Evolutionary conservation across 2,888 invertebrate species (phyloP).

Genomic region (Caenorhabditis sp.): DNA sequence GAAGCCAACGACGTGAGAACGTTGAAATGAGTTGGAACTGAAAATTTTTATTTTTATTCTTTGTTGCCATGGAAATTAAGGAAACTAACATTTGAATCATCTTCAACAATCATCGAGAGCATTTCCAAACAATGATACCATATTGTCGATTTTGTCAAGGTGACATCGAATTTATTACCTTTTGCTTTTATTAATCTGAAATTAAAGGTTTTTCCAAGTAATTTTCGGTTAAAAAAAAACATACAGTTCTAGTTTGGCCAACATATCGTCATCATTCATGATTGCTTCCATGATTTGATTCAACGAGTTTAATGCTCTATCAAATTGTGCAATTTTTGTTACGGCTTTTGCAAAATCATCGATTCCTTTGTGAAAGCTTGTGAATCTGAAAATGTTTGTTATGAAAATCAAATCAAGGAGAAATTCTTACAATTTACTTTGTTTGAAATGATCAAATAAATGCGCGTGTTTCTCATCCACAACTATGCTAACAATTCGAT

Average conservation of each 20-base stretch:
- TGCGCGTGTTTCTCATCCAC: not conserved
- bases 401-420: not conserved
- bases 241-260: constrained; percentile 2
- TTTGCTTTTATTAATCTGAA: constrained; percentile 1
- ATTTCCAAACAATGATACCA: not conserved
- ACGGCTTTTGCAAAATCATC: not conserved
- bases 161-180: not conserved
- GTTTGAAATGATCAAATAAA: not conserved
- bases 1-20: not conserved
- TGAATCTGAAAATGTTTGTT: not conserved
- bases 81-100: not conserved
- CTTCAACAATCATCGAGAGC: not conserved
- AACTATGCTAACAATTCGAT: not conserved
- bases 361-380: not conserved
- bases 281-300: not conserved
- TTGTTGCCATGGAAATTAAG: too few relatives aligned
- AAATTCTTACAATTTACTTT: not conserved
- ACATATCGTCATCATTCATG: not conserved
- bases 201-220: not conserved
- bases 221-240: not conserved
- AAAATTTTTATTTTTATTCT: not conserved
- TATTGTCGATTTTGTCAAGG: not conserved
- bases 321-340: not conserved
- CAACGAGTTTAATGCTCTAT: not conserved
- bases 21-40: not conserved